Evolutionary conservation across 2,113 vertebrate species (phyloP), one percentile per base, ranked within the genome.

Genomic region (Etia nguti): DNA sequence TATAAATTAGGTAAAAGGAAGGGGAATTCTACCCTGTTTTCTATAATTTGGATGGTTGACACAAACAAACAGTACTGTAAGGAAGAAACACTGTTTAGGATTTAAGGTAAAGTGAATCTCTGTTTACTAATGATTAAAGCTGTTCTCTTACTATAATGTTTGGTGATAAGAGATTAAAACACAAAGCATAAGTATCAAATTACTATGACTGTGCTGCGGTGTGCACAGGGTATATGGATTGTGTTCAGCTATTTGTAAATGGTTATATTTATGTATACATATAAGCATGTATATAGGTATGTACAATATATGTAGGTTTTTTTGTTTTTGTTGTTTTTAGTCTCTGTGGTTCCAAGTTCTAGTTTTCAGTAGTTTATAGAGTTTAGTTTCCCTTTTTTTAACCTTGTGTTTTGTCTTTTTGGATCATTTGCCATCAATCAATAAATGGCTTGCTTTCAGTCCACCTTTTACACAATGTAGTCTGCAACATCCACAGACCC

Each of bases 21-120:
- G 11, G 41, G 9, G 0, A 70, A 43, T 1, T 24, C 62, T 24
- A 70, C n/a, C 41, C 60, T 8, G 10, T 36, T 36, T 65, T 12
- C 31, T 62, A 62, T 62, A 0, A 36, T 0, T 38, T 13, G 60
- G 20, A 13, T 41, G 2, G 34, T 68, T 0, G 0, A 41, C 62
- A 8, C 1, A 4, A 41, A 22, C 11, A 41, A 15, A 68, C 11
- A 22, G 36, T 2, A 65, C 10, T 38, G 60, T n/a, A 65, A 38
- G 60, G 1, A 68, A 38, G 20, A 5, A 38, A 20, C 60, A 41
- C 6, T 41, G 18, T 70, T 43, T 68, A 36, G 10, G 2, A 41
- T 24, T 41, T 24, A 41, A 70, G 0, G 0, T 43, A 0, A 41
- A 70, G 36, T 24, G 4, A 1, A 41, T 41, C 4, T 24, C 62